Evolutionary conservation across 2,797 vertebrate genomes (phyloP).

Genomic region (Anguilla pacifica): DNA sequence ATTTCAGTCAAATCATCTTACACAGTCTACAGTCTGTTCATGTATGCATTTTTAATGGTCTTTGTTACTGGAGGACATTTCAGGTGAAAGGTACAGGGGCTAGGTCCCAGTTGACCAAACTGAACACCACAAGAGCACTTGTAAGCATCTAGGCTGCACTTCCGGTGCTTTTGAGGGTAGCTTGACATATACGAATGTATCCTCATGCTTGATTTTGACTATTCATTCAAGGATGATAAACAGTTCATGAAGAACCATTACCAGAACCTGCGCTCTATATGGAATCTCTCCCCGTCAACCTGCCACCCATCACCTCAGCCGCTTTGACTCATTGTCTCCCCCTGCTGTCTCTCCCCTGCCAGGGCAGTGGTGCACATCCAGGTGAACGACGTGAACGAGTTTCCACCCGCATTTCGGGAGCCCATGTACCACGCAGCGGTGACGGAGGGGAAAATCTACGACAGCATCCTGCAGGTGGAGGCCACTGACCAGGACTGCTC

Average conservation of each 20-base stretch:
- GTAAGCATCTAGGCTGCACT: neutral
- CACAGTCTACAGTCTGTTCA: neutral
- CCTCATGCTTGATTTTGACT: neutral
- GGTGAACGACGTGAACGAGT: constrained; percentile 95
- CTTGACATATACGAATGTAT: neutral
- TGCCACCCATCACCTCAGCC: neutral
- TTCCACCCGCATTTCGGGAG: constrained; percentile 89
- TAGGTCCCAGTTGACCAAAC: neutral
- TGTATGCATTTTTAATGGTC: neutral
- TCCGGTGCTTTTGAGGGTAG: neutral
- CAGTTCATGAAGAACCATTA: neutral
- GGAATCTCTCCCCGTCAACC: neutral
- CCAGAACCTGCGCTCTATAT: neutral
- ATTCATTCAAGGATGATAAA: neutral
- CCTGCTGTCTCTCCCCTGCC: constrained; percentile 38
- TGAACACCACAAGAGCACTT: too few species aligned
- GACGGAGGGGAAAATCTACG: constrained; percentile 92
- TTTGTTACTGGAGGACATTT: neutral
- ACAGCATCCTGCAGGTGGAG: constrained; percentile 94
- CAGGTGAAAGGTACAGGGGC: neutral
- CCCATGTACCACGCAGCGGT: constrained; percentile 80
- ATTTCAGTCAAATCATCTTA: neutral
- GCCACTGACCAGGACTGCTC: constrained; percentile 92
- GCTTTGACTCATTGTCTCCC: constrained; percentile 27
- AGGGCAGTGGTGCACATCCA: constrained; percentile 97